Percentiles rank a stretch among this genome's conserved stretches.
Evolutionary conservation across 2,113 vertebrate genomes (phyloP).

Genomic region (Sander lucioperca): DNA sequence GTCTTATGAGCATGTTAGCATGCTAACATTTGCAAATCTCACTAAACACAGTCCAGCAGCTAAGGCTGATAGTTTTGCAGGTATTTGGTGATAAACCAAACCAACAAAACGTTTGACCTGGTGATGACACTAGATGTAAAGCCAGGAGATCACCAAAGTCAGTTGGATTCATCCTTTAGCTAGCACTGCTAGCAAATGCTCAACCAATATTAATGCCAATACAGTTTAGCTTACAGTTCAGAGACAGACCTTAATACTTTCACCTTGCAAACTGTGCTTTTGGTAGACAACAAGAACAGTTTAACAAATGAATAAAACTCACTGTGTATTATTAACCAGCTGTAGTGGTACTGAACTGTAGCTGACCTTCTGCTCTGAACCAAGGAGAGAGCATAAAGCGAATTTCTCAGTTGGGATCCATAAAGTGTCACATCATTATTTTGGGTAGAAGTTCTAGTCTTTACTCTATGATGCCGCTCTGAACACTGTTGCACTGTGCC

Average conservation of each 20-base stretch:
- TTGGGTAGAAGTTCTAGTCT: conserved; percentile 39
- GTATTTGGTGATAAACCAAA: neutral
- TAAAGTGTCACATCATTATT: conserved; percentile 56
- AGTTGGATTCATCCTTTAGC: no score
- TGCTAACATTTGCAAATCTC: neutral
- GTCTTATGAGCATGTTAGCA: neutral
- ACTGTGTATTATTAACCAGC: conserved; percentile 37
- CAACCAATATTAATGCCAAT: neutral
- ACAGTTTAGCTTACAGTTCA: neutral
- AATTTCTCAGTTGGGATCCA: conserved; percentile 58
- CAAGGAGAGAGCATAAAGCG: conserved; percentile 56
- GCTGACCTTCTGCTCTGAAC: conserved; percentile 58
- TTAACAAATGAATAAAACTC: conserved; percentile 18
- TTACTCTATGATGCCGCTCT: conserved; percentile 20
- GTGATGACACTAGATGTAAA: neutral
- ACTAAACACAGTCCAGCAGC: neutral
- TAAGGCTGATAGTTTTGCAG: neutral
- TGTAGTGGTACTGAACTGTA: conserved; percentile 57
- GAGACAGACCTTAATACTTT: neutral
- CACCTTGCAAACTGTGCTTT: neutral
- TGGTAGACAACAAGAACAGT: neutral
- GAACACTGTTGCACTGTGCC: conserved; percentile 2
- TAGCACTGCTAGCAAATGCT: neutral
- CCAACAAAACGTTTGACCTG: neutral
- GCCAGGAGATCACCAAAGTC: neutral